Conservation (phyloP, 2,797 vertebrate species). For the Geotrypetes seraphini region DNA sequence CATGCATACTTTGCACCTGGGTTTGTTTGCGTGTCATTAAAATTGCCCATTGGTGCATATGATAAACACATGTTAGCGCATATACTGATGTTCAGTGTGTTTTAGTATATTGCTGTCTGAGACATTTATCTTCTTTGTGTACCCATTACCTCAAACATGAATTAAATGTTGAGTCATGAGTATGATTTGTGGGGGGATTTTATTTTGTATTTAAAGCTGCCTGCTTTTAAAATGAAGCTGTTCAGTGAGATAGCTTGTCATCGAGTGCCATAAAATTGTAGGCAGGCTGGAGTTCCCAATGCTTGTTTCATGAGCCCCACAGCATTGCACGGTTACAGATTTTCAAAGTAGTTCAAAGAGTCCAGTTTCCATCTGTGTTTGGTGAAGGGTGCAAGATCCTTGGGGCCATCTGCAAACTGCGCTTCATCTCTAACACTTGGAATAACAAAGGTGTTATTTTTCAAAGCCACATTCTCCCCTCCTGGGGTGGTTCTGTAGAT, state of each 20-base stretch:
- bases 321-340: conserved; percentile 58
- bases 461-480: conserved; percentile 86
- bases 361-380: conserved; percentile 71
- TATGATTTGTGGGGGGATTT: no score
- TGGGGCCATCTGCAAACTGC: conserved; percentile 88
- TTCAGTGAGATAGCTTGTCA: conserved; percentile 54
- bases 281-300: conserved; percentile 52
- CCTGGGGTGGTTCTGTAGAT: conserved; percentile 80
- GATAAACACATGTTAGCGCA: no score
- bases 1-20: no score
- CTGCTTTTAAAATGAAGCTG: conserved; percentile 53
- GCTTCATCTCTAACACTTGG: conserved; percentile 84
- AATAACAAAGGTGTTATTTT: conserved; percentile 99
- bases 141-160: no score
- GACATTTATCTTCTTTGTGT: no score
- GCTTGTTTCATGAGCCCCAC: conserved; percentile 53
- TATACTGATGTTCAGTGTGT: no score
- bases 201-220: no score
- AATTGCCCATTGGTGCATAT: no score
- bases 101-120: no score
- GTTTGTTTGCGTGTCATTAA: no score
- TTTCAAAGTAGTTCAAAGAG: conserved; percentile 74
- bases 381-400: conserved; percentile 68
- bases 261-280: conserved; percentile 57
- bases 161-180: no score